phyloP scores from a whole-genome alignment of 2,797 vertebrate genomes.

The Cottoperca gobio region DNA sequence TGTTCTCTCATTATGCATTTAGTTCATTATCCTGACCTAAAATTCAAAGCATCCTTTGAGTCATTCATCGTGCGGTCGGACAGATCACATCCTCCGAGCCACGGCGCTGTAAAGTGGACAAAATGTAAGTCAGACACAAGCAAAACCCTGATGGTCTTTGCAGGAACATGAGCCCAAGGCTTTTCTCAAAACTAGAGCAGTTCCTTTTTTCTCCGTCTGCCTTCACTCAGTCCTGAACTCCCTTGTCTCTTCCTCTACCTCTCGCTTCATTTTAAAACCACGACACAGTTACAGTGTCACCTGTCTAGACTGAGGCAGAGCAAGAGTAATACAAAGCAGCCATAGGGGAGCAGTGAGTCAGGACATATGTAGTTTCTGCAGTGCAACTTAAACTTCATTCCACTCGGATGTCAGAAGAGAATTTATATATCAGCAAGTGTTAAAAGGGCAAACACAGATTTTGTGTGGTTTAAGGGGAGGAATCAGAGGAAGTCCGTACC shows the following conservation, averaged over 20 bases:
- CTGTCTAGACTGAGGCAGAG: slow-evolving; percentile 26
- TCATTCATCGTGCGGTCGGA: slow-evolving; percentile 13
- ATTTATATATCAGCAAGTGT: background rate
- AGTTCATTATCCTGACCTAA: slow-evolving; percentile 32
- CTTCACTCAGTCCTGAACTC: slow-evolving; percentile 37
- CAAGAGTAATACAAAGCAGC: background rate
- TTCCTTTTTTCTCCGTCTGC: slow-evolving; percentile 18
- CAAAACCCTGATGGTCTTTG: slow-evolving; percentile 57
- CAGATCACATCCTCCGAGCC: slow-evolving; percentile 43
- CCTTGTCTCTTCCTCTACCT: slow-evolving; percentile 25
- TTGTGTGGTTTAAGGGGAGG: background rate
- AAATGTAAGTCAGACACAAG: slow-evolving; percentile 44
- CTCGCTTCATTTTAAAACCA: slow-evolving; percentile 39
- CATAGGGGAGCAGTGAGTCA: background rate
- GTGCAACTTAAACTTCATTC: background rate
- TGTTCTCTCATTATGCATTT: slow-evolving; percentile 33
- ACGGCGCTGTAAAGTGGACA: slow-evolving; percentile 32
- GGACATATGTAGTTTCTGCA: background rate
- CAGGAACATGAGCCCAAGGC: slow-evolving; percentile 63
- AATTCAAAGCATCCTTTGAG: slow-evolving; percentile 45
- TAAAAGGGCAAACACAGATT: too few species aligned
- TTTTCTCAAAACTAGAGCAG: slow-evolving; percentile 57
- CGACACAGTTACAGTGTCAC: slow-evolving; percentile 22
- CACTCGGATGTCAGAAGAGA: background rate
- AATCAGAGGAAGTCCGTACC: background rate